These are phyloP conservation scores for Hydropsyche betteni DNA, from an alignment of 2,888 invertebrate genomes.

Conservation along the genomic window DNA sequence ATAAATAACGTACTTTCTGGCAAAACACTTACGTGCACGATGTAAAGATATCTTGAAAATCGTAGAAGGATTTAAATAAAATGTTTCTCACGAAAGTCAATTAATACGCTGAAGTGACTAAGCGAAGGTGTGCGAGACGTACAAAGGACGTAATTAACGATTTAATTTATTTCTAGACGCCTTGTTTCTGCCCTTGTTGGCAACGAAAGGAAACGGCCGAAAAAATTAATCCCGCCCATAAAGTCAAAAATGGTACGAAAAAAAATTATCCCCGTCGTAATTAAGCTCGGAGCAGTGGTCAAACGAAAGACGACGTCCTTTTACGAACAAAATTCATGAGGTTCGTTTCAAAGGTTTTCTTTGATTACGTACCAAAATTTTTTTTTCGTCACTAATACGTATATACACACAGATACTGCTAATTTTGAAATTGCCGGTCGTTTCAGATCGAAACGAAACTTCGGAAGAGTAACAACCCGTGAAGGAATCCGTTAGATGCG, in stretches of 20 bases:
- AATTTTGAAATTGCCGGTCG: too few species aligned
- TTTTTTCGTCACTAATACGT: neutral
- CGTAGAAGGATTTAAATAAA: too few species aligned
- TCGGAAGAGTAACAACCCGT: too few species aligned
- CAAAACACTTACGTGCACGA: too few species aligned
- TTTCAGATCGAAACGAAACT: too few species aligned
- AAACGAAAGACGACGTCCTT: slow-evolving; percentile 12
- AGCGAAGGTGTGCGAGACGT: slow-evolving; percentile 44
- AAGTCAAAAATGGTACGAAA: slow-evolving; percentile 43
- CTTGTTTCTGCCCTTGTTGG: slow-evolving; percentile 40
- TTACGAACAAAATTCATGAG: slow-evolving; percentile 21
- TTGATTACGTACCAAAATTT: neutral
- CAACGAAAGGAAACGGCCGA: slow-evolving; percentile 36
- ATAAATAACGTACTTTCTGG: neutral
- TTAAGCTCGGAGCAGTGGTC: slow-evolving; percentile 44
- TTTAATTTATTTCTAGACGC: slow-evolving; percentile 51
- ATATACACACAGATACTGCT: too few species aligned
- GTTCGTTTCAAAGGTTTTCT: slow-evolving; percentile 12
- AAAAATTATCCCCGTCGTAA: slow-evolving; percentile 44
- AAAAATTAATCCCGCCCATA: slow-evolving; percentile 48
- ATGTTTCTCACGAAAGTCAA: too few species aligned
- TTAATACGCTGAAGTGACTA: slow-evolving; percentile 23
- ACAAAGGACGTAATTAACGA: slow-evolving; percentile 52
- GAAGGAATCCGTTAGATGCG: too few species aligned
- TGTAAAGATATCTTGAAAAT: too few species aligned